Evolutionary conservation across 64 coral and sea anemone species (phyloP), one percentile per base, ranked within the genome.

Genomic region (Porites australiensis): DNA sequence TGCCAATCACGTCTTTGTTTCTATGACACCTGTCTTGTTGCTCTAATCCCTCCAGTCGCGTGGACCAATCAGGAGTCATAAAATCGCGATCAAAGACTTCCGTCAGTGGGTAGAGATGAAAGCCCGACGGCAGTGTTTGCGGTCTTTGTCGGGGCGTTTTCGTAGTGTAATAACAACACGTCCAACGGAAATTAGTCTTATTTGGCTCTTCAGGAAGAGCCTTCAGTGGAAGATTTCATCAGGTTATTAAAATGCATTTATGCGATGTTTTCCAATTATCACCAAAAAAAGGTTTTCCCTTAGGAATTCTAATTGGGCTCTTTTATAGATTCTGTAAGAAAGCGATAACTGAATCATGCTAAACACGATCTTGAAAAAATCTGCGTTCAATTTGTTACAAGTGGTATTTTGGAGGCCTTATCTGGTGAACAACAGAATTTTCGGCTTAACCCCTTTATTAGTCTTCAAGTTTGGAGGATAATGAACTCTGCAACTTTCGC

Each of bases 161-260:
- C 44, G 64, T 76, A 46, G 79, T 37, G 27, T 72, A 76, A 74
- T 62, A 73, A 88, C 20, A 65, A 73, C 44, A 84, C 81, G 63
- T 84, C 19, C 62, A 68, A 3, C 72, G 86, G 86, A 88, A 88
- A 88, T 88, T 76, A 70, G 46, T 21, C 70, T 60, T 69, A 74
- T 75, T 76, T 76, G 74, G 22, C 44, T 72, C 37, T 76, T 89
- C 90, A 93, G 87, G 90, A 93, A 79, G 62, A 68, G 83, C 64
- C 53, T 16, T 63, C 66, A 67, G 83, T 72, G 78, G 45, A 18
- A 90, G 45, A 90, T 93, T 96, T 96, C 95, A 96, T 58, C 91
- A 93, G 93, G 79, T 90, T 93, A 93, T 96, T 96, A 96, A 96
- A 93, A 96, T 90, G 64, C 95, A 93, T 92, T 96, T 96, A 96